Base-by-base conservation (phyloP, 2,797 vertebrate genomes). In the Arnoldichthys spilopterus region DNA sequence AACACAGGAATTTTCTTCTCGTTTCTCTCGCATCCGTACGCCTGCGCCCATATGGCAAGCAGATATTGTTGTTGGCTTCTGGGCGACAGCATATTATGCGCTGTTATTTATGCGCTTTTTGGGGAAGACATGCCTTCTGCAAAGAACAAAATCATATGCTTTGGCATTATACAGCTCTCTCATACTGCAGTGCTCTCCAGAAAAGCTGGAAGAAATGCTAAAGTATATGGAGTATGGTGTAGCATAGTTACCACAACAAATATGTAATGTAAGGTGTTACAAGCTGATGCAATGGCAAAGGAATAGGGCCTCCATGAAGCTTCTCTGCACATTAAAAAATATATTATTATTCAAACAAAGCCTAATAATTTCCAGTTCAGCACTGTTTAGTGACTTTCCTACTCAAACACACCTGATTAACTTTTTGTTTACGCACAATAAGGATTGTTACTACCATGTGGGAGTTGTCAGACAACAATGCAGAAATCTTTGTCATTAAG, bases 11-110 rank as follows among this genome's bases (percentile, higher is more conserved):
- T 94, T 91, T 94, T 85, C 88, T 92, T 88, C 90, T 76, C 79
- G 78, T 88, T 90, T 69, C 72, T 51, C 82, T 84, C 67, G 79
- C 86, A 88, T 92, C 87, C 75, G 83, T 91, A 86, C n/a, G 70
- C 83, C 89, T 87, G 82, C 87, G 89, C 88, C 88, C 94, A 95
- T 94, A 90, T 95, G 95, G 91, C 87, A 91, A 87, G 91, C 93
- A 95, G 94, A 94, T 93, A 94, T 89, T 91, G 88, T 84, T 87
- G 78, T 92, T 93, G 93, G 89, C 87, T 79, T 75, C 82, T 80
- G 79, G 81, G 70, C 53, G 78, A 83, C 83, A 62, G 79, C 82
- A 78, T 90, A 93, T 88, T 87, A 89, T 89, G 89, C 74, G 86
- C 74, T 74, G 61, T 91, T 94, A 94, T 94, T 94, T 93, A 92